These are phyloP conservation scores for Bambusicola thoracicus DNA, from an alignment of 2,113 vertebrate genomes.

Conservation along the genomic window DNA sequence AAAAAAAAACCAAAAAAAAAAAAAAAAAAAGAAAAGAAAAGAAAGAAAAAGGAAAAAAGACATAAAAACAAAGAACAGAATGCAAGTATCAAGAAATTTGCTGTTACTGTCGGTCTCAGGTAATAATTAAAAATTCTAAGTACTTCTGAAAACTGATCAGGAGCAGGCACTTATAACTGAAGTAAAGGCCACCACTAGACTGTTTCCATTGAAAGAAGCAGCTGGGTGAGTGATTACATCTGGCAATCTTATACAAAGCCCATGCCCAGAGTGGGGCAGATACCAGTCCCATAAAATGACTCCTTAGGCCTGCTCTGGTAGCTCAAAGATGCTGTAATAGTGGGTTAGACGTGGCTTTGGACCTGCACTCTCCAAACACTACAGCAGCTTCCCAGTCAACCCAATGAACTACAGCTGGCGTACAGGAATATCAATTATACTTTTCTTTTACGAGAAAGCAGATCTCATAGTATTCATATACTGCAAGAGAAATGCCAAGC, in stretches of 20 bases:
- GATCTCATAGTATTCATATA: not conserved
- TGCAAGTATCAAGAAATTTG: not conserved
- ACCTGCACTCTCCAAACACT: not conserved
- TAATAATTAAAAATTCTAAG: not conserved
- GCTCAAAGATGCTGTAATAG: not conserved
- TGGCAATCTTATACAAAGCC: not conserved
- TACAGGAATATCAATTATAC: not conserved
- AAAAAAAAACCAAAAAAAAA: not conserved
- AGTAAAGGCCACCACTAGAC: not conserved
- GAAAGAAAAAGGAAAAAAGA: accelerated
- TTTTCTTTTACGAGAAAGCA: not conserved
- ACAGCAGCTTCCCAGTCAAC: not conserved
- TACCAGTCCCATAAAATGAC: not conserved
- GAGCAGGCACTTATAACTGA: not conserved
- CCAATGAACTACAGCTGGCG: not conserved
- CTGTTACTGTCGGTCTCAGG: not conserved
- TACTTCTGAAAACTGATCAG: not conserved
- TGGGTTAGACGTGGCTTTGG: not conserved
- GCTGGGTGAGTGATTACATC: not conserved
- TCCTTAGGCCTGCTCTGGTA: not conserved
- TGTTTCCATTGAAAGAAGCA: not conserved
- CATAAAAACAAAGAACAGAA: not conserved
- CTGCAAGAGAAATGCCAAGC: not conserved
- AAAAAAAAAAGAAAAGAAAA: accelerated
- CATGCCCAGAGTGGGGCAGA: not conserved